phyloP scores from a whole-genome alignment of 92 coral and sea anemone species.

The Epizoanthus fatuus region DNA sequence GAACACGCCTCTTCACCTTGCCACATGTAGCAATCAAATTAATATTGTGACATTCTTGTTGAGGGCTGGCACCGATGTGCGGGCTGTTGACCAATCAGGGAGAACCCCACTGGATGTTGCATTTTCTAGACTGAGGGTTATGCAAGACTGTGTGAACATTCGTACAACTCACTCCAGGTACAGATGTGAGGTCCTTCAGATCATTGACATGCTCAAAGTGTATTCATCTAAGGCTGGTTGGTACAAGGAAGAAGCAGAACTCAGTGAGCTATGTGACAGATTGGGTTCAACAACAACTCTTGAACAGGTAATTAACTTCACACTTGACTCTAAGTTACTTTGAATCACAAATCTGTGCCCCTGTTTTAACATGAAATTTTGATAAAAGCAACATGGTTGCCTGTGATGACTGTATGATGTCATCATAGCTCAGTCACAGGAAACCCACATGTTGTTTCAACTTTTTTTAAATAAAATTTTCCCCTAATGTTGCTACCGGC shows the following conservation, averaged over 20 bases:
- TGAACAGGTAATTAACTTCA: slow-evolving; percentile 75
- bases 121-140: slow-evolving; percentile 80
- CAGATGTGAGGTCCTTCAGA: slow-evolving; percentile 80
- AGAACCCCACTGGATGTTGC: slow-evolving; percentile 97
- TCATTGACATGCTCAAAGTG: slow-evolving; percentile 87
- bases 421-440: too few relatives aligned
- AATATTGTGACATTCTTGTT: slow-evolving; percentile 89
- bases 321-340: neutral
- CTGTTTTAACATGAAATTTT: neutral
- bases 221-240: slow-evolving; percentile 82
- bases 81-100: slow-evolving; percentile 91
- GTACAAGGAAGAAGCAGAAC: slow-evolving; percentile 71
- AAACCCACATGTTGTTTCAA: too few relatives aligned
- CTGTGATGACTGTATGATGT: too few relatives aligned
- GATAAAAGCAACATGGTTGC: neutral
- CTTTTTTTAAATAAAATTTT: too few relatives aligned
- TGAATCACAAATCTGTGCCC: neutral
- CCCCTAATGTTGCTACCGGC: too few relatives aligned
- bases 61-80: slow-evolving; percentile 87
- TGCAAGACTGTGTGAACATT: slow-evolving; percentile 73
- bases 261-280: slow-evolving; percentile 75
- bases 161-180: slow-evolving; percentile 71
- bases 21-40: slow-evolving; percentile 95
- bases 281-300: slow-evolving; percentile 83
- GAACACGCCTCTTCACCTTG: slow-evolving; percentile 97